These are phyloP conservation scores for Trididemnum clinides DNA, from an alignment of 23 tunicate species.

Conservation along the genomic window DNA sequence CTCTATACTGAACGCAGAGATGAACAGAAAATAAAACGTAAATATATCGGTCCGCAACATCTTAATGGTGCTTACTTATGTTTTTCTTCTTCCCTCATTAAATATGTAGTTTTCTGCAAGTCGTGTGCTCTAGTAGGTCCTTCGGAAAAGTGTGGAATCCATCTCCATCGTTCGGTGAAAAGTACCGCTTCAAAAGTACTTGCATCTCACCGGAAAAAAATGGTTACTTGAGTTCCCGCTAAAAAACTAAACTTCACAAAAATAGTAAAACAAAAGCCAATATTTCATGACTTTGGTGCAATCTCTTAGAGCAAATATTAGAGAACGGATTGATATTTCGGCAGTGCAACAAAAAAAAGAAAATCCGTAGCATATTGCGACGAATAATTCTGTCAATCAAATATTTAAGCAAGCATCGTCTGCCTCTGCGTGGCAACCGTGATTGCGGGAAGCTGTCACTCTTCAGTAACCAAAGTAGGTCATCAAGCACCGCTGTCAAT, in stretches of 20 bases:
- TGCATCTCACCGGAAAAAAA: neutral
- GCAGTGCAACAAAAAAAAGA: neutral
- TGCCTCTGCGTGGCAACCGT: neutral
- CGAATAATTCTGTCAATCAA: neutral
- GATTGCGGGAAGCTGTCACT: neutral
- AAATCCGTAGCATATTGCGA: neutral
- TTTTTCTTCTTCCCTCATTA: neutral
- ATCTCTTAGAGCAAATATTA: neutral
- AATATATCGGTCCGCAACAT: neutral
- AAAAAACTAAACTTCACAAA: neutral
- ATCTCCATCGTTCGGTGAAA: neutral
- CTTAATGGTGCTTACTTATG: neutral
- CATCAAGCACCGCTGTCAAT: neutral
- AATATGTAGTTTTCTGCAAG: neutral
- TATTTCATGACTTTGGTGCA: neutral
- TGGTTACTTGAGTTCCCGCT: neutral
- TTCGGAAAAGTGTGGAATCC: neutral
- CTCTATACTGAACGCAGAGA: neutral
- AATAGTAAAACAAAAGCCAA: neutral
- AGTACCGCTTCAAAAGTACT: neutral
- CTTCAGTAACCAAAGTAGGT: neutral
- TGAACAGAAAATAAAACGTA: neutral
- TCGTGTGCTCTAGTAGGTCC: neutral
- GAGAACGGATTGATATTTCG: neutral
- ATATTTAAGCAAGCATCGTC: neutral